Evolutionary conservation across 2,797 vertebrate genomes (phyloP), one percentile per base, ranked within the genome.

Genomic region (Rhinatrema bivittatum): DNA sequence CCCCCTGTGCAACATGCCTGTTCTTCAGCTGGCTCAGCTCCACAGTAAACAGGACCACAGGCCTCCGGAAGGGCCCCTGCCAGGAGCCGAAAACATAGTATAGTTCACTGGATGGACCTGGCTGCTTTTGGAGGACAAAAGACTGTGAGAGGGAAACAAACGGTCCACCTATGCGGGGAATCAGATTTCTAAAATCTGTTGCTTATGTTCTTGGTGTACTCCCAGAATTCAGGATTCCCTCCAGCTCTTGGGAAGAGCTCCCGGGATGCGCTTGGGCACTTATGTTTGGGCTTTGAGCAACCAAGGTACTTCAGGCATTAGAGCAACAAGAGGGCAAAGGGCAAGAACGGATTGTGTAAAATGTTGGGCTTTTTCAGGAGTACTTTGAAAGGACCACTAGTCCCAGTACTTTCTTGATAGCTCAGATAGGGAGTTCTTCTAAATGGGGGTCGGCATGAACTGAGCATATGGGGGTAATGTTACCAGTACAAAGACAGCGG

Each of bases 1-100:
- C 52, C 95, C 95, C 2, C 81, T 99, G 31, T 98, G 95, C 81
- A 99, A 99, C 84, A 98, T 94, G 88, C 93, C 94, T 0, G 95
- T 99, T 36, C 68, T 98, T 46, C 94, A 98, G 79, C 74, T 97
- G 40, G 95, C 94, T 5, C 93, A 97, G 62, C 78, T 97, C 62
- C 94, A 95, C 16, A 69, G 70, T 57, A 78, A 79, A 42, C 82
- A 76, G 46, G 81, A 81, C 16, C 77, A 49, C 1, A 79, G 73
- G 12, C 87, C 84, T 7, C 76, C 79, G 3, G 87, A 91, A 65
- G 87, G 87, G 26, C 93, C 91, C 27, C 76, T 97, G 23, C 93
- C 91, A 0, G 94, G 94, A 2, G 88, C 93, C 0, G 91, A 94
- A 68, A 94, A 95, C 78, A 73, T 93, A 64, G 91, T 97, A 77